phyloP scores from a whole-genome alignment of 2,113 vertebrate species.

The Condylura cristata region DNA sequence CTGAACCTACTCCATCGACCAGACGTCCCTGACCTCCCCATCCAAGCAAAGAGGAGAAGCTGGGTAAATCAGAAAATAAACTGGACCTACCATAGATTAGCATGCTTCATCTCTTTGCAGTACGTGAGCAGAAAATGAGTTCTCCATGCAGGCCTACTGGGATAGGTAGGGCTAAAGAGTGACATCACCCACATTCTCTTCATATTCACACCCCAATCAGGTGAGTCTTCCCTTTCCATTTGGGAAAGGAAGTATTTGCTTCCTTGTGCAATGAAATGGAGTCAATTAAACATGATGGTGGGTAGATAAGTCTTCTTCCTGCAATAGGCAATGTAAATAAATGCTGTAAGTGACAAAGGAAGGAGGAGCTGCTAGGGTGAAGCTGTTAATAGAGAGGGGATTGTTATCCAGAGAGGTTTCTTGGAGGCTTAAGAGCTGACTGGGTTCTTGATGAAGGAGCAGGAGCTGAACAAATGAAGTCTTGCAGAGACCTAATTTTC shows the following conservation, averaged over 20 bases:
- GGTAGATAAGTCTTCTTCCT: not conserved
- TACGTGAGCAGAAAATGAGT: not conserved
- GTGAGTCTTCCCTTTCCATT: not conserved
- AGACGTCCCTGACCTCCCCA: not conserved
- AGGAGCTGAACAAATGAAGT: not conserved
- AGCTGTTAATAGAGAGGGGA: not conserved
- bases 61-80: not conserved
- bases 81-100: not conserved
- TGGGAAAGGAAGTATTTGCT: not conserved
- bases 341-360: accelerated
- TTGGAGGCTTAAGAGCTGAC: not conserved
- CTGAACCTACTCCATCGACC: not conserved
- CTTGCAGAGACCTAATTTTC: not conserved
- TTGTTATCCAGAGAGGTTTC: not conserved
- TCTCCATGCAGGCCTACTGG: not conserved
- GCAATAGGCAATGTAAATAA: not conserved
- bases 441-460: not conserved
- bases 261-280: not conserved
- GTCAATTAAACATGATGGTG: not conserved
- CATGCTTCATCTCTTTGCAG: not conserved
- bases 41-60: not conserved
- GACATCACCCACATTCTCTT: not conserved
- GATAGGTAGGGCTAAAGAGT: not conserved
- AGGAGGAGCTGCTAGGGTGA: not conserved
- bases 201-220: not conserved